A percentile compares a stretch with the other conserved stretches of the same genome.
phyloP scores from a whole-genome alignment of 1,140 invertebrate species.

The Mizuhopecten yessoensis region DNA sequence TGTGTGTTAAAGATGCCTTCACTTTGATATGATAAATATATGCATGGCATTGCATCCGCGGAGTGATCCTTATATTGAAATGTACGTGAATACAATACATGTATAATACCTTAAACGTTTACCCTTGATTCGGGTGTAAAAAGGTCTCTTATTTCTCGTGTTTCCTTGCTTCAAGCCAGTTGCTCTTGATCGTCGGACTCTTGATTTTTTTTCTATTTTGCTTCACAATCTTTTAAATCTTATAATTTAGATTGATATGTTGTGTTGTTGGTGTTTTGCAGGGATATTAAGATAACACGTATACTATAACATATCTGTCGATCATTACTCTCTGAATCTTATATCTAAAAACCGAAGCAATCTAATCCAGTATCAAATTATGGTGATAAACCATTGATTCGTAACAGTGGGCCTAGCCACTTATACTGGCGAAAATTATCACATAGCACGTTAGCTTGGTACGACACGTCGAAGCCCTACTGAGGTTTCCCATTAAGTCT shows the following conservation, averaged over 20 bases:
- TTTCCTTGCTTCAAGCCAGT: too few relatives aligned
- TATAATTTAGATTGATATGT: neutral
- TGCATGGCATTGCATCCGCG: too few relatives aligned
- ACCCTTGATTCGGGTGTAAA: too few relatives aligned
- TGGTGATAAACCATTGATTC: slow-evolving; percentile 12
- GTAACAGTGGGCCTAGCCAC: neutral
- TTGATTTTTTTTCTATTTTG: neutral
- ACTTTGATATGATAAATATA: too few relatives aligned
- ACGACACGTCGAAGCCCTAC: neutral
- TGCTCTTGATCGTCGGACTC: neutral
- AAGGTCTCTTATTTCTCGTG: too few relatives aligned
- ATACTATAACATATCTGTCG: neutral
- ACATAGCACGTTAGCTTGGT: neutral
- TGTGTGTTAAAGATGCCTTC: too few relatives aligned
- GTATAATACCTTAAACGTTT: too few relatives aligned
- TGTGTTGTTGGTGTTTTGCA: neutral
- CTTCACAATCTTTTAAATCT: neutral
- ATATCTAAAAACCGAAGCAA: neutral
- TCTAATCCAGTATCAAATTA: slow-evolving; percentile 7
- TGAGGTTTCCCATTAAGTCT: neutral
- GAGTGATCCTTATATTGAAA: too few relatives aligned
- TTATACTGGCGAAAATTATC: neutral
- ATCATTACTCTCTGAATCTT: neutral
- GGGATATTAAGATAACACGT: neutral
- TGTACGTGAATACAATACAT: too few relatives aligned